phyloP scores from a whole-genome alignment of 2,888 invertebrate genomes.

The Drosophila algonquin region DNA sequence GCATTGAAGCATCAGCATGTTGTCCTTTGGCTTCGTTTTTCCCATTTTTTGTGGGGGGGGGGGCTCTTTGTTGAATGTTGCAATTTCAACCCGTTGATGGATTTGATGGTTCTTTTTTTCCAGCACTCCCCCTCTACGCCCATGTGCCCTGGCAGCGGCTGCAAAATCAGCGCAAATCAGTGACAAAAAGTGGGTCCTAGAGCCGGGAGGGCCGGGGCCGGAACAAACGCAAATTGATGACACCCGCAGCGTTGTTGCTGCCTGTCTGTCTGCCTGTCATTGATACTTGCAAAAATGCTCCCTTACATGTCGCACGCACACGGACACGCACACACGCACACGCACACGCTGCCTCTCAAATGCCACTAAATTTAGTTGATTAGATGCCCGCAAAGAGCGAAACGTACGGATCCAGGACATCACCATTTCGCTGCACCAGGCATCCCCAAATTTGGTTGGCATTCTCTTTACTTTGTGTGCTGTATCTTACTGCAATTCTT shows the following conservation, averaged over 20 bases:
- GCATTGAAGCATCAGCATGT: constrained; percentile 58
- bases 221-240: constrained; percentile 74
- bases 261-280: constrained; percentile 53
- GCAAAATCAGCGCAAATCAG: constrained; percentile 77
- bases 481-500: not conserved
- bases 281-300: constrained; percentile 68
- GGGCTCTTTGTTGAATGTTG: constrained; percentile 66
- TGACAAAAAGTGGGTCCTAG: constrained; percentile 49
- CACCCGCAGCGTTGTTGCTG: constrained; percentile 63
- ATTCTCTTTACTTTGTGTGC: not conserved
- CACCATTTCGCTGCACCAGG: constrained; percentile 13
- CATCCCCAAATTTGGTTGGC: not conserved
- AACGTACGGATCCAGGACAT: constrained; percentile 30
- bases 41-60: constrained; percentile 28
- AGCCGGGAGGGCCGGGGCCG: not conserved
- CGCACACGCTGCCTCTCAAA: constrained; percentile 50
- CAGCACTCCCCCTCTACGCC: constrained; percentile 5
- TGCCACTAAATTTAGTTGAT: constrained; percentile 77
- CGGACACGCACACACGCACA: not conserved
- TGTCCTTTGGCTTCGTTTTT: constrained; percentile 63
- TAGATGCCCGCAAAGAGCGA: constrained; percentile 64
- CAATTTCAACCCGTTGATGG: constrained; percentile 80
- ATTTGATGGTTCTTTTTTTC: constrained; percentile 59
- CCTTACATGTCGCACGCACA: constrained; percentile 63
- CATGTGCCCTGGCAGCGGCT: constrained; percentile 29